These are phyloP conservation scores for Lytechinus pictus DNA, from an alignment of 35 echinoderm and acorn worm species.

Conservation along the genomic window DNA sequence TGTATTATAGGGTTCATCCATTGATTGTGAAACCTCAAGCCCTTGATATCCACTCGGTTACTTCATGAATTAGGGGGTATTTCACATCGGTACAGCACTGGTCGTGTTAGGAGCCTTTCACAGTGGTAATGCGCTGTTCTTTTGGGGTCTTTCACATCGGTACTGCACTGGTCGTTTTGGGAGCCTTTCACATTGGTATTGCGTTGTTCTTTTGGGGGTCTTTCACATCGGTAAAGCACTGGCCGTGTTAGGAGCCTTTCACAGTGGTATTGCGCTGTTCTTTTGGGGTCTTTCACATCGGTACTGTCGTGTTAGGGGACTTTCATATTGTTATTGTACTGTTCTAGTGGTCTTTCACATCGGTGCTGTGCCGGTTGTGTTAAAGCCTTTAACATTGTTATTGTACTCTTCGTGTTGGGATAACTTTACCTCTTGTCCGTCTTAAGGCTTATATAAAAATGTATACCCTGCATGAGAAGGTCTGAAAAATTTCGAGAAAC, in stretches of 20 bases:
- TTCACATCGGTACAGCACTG: not conserved
- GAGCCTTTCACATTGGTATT: no score
- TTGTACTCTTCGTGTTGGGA: no score
- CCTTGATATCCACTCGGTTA: not conserved
- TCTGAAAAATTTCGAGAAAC: no score
- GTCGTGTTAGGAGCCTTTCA: not conserved
- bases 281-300: not conserved
- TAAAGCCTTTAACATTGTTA: no score
- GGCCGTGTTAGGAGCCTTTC: not conserved
- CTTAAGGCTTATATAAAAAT: no score
- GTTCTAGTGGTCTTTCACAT: not conserved
- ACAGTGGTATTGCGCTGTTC: no score
- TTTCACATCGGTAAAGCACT: not conserved
- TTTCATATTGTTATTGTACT: no score
- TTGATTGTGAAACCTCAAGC: slow-evolving; percentile 22
- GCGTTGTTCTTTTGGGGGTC: not conserved
- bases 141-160: not conserved
- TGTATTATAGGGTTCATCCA: not conserved
- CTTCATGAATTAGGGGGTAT: not conserved
- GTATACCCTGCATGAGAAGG: no score
- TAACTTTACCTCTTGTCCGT: no score
- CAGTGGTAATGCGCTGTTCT: not conserved
- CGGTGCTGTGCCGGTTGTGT: not conserved
- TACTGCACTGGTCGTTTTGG: not conserved
- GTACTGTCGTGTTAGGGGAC: not conserved